Percentiles rank a stretch among this genome's conserved stretches.
phyloP scores from a whole-genome alignment of 2,888 invertebrate genomes.

The Nomada lathburiana region DNA sequence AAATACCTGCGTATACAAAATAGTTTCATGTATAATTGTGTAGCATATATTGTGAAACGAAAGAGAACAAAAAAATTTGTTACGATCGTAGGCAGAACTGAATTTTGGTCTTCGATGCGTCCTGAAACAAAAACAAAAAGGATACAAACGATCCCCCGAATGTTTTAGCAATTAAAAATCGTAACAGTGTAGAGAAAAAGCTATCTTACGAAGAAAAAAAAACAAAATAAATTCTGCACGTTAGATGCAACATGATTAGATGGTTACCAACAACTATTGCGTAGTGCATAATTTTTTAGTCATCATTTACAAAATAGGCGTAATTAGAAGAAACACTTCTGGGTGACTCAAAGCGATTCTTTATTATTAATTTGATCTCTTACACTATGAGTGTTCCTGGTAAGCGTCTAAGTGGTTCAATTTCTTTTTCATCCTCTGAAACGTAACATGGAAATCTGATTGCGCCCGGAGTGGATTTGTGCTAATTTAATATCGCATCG shows the following conservation, averaged over 20 bases:
- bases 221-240: conserved; percentile 63
- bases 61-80: neutral
- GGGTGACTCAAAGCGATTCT: conserved; percentile 62
- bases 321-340: neutral
- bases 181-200: conserved; percentile 56
- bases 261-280: neutral
- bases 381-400: conserved; percentile 71
- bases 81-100: conserved; percentile 36
- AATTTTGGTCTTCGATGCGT: conserved; percentile 58
- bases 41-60: no score
- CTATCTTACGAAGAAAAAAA: conserved; percentile 49
- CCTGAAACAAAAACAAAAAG: conserved; percentile 46
- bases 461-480: conserved; percentile 47
- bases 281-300: neutral
- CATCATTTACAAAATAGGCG: neutral
- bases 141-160: conserved; percentile 61
- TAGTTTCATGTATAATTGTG: neutral
- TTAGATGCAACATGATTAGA: conserved; percentile 37
- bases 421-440: conserved; percentile 56
- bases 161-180: conserved; percentile 46
- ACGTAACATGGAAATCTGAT: conserved; percentile 54
- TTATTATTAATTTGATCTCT: conserved; percentile 66
- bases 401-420: conserved; percentile 69
- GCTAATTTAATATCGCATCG: conserved; percentile 34
- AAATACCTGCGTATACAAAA: neutral